phyloP scores from a whole-genome alignment of 2,888 invertebrate genomes.

The Macrophya annulata region DNA sequence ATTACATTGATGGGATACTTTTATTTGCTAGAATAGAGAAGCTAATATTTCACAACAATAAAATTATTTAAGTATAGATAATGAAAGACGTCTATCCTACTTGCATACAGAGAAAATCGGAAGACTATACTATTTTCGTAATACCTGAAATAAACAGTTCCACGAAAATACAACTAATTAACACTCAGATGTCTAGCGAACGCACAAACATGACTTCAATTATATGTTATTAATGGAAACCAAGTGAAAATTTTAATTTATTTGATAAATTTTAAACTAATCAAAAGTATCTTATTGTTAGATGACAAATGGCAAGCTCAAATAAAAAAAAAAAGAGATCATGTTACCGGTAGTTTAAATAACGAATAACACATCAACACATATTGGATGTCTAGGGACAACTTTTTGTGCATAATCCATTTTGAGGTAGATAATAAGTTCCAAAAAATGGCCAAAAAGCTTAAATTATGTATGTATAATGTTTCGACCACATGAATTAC shows the following conservation, averaged over 20 bases:
- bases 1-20: constrained; percentile 16
- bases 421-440: constrained; percentile 14
- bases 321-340: constrained; percentile 6
- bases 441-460: neutral
- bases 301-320: neutral
- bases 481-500: neutral
- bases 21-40: neutral
- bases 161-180: constrained; percentile 42
- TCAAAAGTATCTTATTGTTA: neutral
- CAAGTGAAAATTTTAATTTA: constrained; percentile 1
- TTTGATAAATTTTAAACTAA: constrained; percentile 16
- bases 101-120: constrained; percentile 14
- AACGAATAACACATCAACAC: constrained; percentile 20
- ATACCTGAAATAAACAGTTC: constrained; percentile 8
- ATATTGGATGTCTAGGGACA: neutral
- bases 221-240: neutral
- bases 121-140: constrained; percentile 36
- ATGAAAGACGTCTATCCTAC: constrained; percentile 39
- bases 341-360: neutral
- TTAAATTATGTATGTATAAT: neutral
- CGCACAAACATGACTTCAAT: constrained; percentile 23
- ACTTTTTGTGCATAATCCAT: constrained; percentile 11
- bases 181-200: constrained; percentile 39
- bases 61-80: constrained; percentile 33
- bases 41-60: constrained; percentile 35